Evolutionary conservation across 2,797 vertebrate genomes (phyloP).

Genomic region (Luscinia luscinia): DNA sequence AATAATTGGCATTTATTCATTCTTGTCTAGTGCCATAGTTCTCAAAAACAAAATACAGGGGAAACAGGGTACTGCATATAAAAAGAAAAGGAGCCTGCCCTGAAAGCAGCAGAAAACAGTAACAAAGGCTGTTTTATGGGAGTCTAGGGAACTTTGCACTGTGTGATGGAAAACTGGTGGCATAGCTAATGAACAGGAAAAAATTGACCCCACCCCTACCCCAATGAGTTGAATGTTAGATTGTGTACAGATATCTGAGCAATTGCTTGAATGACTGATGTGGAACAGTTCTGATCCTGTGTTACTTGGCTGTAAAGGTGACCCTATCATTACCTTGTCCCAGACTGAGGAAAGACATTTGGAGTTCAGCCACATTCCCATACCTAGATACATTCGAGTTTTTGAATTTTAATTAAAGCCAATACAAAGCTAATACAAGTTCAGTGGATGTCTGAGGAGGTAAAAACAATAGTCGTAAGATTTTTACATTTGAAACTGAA

Average conservation of each 20-base stretch:
- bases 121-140: not conserved
- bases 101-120: not conserved
- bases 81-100: not conserved
- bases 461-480: not conserved
- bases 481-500: slow-evolving; percentile 2
- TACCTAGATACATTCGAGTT: not conserved
- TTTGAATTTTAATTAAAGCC: not conserved
- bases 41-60: not conserved
- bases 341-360: not conserved
- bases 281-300: not conserved
- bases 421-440: not conserved
- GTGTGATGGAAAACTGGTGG: not conserved
- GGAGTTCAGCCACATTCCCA: not conserved
- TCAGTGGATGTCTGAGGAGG: not conserved
- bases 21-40: not conserved
- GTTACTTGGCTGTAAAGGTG: not conserved
- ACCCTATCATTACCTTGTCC: not conserved
- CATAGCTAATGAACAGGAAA: not conserved
- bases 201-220: not conserved
- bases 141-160: not conserved
- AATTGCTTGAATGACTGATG: not conserved
- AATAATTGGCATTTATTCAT: not conserved
- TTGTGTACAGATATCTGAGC: not conserved
- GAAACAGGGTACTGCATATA: not conserved
- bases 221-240: accelerated